Conservation (phyloP, 1,140 invertebrate species). For the Nasonia vitripennis region DNA sequence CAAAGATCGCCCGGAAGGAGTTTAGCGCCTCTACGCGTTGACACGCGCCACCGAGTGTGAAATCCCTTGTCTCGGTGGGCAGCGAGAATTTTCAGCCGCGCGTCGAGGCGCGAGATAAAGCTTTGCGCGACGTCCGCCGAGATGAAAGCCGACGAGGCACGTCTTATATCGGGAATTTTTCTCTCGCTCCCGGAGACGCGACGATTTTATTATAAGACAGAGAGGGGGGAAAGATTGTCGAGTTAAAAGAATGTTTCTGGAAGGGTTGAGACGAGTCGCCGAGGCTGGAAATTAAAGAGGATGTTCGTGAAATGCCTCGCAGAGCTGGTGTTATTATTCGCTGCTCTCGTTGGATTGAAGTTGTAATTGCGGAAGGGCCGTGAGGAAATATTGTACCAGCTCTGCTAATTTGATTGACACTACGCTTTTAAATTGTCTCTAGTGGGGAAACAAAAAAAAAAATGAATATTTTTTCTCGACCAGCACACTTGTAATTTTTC, state of each 20-base stretch:
- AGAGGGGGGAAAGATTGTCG: background rate
- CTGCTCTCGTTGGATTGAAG: no score
- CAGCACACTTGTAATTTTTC: no score
- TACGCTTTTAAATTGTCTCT: no score
- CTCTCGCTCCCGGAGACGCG: background rate
- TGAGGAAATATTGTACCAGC: no score
- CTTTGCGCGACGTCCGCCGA: background rate
- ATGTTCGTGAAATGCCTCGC: background rate
- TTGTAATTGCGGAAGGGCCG: no score
- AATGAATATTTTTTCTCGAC: no score
- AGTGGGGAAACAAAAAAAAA: no score
- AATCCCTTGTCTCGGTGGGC: constrained; percentile 23
- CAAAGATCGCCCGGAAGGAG: constrained; percentile 26
- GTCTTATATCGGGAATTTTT: constrained; percentile 14
- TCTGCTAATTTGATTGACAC: no score
- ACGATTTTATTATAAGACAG: constrained; percentile 20
- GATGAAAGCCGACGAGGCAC: constrained; percentile 1
- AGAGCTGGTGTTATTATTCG: background rate
- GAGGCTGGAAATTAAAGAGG: background rate
- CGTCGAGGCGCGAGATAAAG: constrained; percentile 11
- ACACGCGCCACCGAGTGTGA: constrained; percentile 32
- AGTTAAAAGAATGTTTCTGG: background rate
- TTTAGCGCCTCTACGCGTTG: background rate
- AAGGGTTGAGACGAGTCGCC: background rate
- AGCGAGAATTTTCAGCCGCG: background rate